Evolutionary conservation across 2,113 vertebrate species (phyloP).

Genomic region (Spizaetus ornatus): DNA sequence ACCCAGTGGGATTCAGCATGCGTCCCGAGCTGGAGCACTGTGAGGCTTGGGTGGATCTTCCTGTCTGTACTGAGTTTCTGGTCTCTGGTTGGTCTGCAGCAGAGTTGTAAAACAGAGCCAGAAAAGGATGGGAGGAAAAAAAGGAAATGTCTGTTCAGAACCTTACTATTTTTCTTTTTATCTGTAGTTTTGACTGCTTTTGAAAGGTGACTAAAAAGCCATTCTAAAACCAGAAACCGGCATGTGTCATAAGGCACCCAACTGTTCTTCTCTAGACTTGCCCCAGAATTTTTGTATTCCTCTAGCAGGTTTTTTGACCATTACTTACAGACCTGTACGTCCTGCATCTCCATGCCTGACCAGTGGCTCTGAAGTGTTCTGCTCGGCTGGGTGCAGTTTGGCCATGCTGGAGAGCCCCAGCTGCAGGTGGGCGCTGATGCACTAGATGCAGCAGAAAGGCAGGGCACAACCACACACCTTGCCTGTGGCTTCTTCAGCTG

Average conservation of each 20-base stretch:
- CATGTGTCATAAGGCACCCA: not conserved
- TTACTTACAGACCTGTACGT: fast-evolving
- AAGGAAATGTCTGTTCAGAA: not conserved
- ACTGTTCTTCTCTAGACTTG: not conserved
- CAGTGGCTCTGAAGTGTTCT: not conserved
- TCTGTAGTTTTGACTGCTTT: not conserved
- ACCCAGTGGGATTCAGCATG: not conserved
- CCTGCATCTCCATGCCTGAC: not conserved
- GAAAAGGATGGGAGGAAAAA: not conserved
- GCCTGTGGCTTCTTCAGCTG: not conserved
- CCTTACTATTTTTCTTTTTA: not conserved
- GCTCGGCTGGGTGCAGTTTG: not conserved
- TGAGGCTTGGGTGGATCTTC: not conserved
- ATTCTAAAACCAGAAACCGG: not conserved
- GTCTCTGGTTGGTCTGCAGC: not conserved
- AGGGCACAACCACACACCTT: not conserved
- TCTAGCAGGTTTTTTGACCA: not conserved
- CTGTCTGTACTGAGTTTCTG: not conserved
- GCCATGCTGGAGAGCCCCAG: not conserved
- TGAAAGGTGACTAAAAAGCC: not conserved
- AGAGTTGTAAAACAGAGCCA: not conserved
- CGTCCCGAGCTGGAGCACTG: not conserved
- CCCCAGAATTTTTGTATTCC: not conserved
- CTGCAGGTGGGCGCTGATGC: fast-evolving
- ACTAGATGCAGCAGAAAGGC: not conserved